Percentiles rank a stretch among this genome's conserved stretches.
Conservation (phyloP, 2,797 vertebrate species). For the Fundulus diaphanus region DNA sequence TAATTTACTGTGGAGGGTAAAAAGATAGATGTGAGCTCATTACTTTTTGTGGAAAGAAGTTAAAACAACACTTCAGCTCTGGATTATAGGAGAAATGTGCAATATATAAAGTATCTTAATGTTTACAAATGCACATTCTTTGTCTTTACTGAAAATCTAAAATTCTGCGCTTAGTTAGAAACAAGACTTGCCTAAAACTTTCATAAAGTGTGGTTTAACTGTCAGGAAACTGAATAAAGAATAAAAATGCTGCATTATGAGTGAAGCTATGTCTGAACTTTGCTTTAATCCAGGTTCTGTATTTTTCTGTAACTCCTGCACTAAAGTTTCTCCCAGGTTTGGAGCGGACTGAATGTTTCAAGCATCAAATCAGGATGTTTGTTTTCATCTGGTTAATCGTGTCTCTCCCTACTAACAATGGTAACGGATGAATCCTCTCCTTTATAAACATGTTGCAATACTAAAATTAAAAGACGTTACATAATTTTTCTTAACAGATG, state of each 20-base stretch:
- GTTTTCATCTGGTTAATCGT: conserved; percentile 42
- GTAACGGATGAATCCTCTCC: conserved; percentile 19
- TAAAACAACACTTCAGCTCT: background rate
- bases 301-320: background rate
- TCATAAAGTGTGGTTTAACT: background rate
- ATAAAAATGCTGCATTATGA: too few species aligned
- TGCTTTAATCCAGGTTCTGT: background rate
- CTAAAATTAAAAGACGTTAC: too few species aligned
- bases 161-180: background rate
- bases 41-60: background rate
- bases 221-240: background rate
- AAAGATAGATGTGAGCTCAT: background rate
- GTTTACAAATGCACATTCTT: background rate
- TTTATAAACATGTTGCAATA: background rate
- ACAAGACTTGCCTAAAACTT: background rate
- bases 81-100: background rate
- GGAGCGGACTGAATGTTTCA: background rate
- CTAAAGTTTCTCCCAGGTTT: background rate
- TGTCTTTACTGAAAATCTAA: background rate
- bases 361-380: conserved; percentile 32
- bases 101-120: background rate
- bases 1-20: background rate
- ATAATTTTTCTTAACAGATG: conserved; percentile 17
- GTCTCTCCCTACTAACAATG: conserved; percentile 24
- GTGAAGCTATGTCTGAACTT: background rate